These are phyloP conservation scores for Anoplolepis gracilipes DNA, from an alignment of 1,140 invertebrate genomes.

Conservation along the genomic window DNA sequence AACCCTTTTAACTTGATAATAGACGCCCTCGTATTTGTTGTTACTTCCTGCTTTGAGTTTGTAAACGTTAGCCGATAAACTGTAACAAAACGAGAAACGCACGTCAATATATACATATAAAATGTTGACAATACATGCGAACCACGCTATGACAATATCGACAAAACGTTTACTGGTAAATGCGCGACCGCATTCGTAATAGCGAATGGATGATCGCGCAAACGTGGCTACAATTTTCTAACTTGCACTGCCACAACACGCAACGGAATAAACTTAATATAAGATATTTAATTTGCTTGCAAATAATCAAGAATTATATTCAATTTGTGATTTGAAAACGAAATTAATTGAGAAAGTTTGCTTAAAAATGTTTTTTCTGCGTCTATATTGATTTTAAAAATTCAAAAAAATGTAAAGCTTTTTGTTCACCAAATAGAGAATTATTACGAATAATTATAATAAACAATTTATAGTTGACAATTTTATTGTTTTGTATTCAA, in stretches of 20 bases:
- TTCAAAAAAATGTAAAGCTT: too few relatives aligned
- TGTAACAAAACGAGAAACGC: constrained; percentile 47
- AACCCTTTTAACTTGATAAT: constrained; percentile 36
- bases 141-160: constrained; percentile 12
- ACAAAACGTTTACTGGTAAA: constrained; percentile 24
- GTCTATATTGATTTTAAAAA: neutral
- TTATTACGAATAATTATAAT: neutral
- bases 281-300: neutral
- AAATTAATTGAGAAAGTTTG: neutral
- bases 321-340: neutral
- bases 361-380: neutral
- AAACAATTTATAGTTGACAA: neutral
- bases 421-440: too few relatives aligned
- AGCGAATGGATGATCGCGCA: constrained; percentile 1
- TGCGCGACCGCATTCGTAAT: neutral
- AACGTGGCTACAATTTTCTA: constrained; percentile 26
- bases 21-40: constrained; percentile 39
- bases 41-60: constrained; percentile 42
- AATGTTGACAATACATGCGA: neutral
- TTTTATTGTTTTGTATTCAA: neutral
- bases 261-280: neutral
- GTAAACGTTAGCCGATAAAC: neutral
- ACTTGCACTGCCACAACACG: neutral
- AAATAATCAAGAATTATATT: neutral
- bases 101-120: constrained; percentile 18